Conservation (phyloP, 2,888 invertebrate genomes). For the Apodemia duryi region DNA sequence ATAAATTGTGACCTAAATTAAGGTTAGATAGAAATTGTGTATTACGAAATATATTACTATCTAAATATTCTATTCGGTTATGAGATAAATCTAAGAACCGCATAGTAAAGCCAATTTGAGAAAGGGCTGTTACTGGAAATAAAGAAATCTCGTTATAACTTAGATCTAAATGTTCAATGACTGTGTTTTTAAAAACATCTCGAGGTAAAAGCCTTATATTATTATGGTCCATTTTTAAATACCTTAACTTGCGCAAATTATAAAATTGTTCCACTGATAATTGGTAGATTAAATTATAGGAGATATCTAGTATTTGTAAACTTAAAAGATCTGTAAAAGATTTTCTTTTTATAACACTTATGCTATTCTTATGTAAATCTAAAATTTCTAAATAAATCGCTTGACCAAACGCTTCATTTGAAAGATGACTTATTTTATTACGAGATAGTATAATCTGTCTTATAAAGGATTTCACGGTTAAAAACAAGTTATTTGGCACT, state of each 20-base stretch:
- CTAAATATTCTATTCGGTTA: conserved; percentile 91
- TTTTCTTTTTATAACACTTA: conserved; percentile 84
- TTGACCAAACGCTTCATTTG: conserved; percentile 87
- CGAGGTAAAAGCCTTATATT: conserved; percentile 85
- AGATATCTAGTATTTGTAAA: conserved; percentile 88
- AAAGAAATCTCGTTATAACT: conserved; percentile 87
- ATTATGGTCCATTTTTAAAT: conserved; percentile 86
- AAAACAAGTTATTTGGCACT: conserved; percentile 83
- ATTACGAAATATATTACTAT: conserved; percentile 91
- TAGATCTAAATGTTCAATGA: conserved; percentile 88
- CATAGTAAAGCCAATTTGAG: conserved; percentile 88
- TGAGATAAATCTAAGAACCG: conserved; percentile 87
- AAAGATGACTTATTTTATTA: conserved; percentile 85
- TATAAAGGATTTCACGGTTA: conserved; percentile 81
- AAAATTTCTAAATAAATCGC: conserved; percentile 85
- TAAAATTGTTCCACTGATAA: conserved; percentile 90
- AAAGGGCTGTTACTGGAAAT: conserved; percentile 88
- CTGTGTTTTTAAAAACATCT: conserved; percentile 88
- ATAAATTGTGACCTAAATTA: conserved; percentile 88
- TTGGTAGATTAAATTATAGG: conserved; percentile 86
- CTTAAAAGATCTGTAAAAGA: conserved; percentile 87
- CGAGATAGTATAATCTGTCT: conserved; percentile 85
- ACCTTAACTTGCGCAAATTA: conserved; percentile 85
- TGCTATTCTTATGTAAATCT: conserved; percentile 86
- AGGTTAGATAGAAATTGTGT: conserved; percentile 88